Evolutionary conservation across 2,797 vertebrate species (phyloP), one percentile per base, ranked within the genome.

Genomic region (Melanotaenia nigrans): DNA sequence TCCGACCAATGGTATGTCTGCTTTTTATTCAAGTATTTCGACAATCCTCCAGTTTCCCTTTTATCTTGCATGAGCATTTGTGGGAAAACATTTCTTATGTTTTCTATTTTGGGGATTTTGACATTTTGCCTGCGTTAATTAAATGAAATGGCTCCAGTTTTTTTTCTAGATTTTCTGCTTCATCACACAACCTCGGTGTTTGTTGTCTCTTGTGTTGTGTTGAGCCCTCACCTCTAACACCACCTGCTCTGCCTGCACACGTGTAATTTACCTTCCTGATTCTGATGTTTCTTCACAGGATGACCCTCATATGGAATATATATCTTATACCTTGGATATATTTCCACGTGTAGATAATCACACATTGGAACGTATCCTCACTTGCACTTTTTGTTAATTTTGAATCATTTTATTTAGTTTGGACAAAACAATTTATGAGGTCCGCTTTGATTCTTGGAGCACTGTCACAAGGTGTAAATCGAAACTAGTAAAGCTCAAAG

Each of bases 1-100:
- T 97, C 98, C 97, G 94, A 98, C 97, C 95, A 99, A 99, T 94
- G 97, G 98, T 99, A 99, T 95, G 97, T 98, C 96, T 94, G 96
- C 95, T 30, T 96, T 96, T 94, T 92, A 93, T 95, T 95, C 94
- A 95, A 81, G 83, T 91, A 77, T 90, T 86, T 92, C 87, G 86
- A 89, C 81, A 83, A 89, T 91, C 92, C 93, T 92, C 85, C 88
- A 79, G 84, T 87, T 88, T 84, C 81, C 32, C 0, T 82, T 81
- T 87, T 85, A 77, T 93, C 91, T 90, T 94, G 94, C 95, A 95
- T 95, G 94, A 87, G 83, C 89, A 89, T 67, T 79, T 90, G 80
- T 76, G 87, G 90, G 85, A 86, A 86, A 90, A 83, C 78, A 81
- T 84, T 73, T 83, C 59, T 47, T 83, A 63, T 89, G 75, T 90